Base-by-base conservation (phyloP, 1,140 invertebrate species). In the Lordiphosa collinella region DNA sequence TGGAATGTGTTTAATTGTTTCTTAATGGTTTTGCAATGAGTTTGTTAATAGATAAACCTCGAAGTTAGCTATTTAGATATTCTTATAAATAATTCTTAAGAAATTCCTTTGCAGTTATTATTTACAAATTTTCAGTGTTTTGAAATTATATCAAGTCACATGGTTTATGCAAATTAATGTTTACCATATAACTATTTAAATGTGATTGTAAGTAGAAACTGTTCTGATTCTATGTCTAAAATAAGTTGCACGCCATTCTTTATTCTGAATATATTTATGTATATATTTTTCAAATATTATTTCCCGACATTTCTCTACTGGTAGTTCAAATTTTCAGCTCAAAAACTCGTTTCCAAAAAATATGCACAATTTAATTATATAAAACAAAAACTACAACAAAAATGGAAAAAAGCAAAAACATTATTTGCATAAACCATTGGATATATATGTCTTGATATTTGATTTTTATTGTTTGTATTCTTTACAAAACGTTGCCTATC, bases 351-450 rank as follows among this genome's bases (percentile, higher is more conserved):
- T 72, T 79, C 73, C 73, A 84, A 86, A 84, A 84, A 84, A 84
- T 84, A 84, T 84, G 78, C 78, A 85, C 78, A 84, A 69, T 70
- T 69, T 48, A 59, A 68, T 62, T 57, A 67, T 35, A 57, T 55
- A 65, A 48, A 60, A 34, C 48, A 56, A 62, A 60, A 64, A 66
- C 46, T 72, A 61, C 37, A 58, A 52, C 50, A 53, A 38, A 34
- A 57, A 46, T 35, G 36, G 38, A 64, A 64, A 16, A 36, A 47
- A 50, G 49, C 34, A 50, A 34, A 29, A 63, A 71, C 59, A 80
- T 76, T 86, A 65, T 86, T 88, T 88, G 86, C 86, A 88, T 88
- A 88, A 88, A 88, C 86, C 86, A 88, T 88, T 88, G 86, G 86
- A 82, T 59, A 64, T 47, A 41, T 74, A 63, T 79, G 73, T 70